These are phyloP conservation scores for Ptychobarbus kaznakovi DNA, from an alignment of 2,797 vertebrate species.

Conservation along the genomic window DNA sequence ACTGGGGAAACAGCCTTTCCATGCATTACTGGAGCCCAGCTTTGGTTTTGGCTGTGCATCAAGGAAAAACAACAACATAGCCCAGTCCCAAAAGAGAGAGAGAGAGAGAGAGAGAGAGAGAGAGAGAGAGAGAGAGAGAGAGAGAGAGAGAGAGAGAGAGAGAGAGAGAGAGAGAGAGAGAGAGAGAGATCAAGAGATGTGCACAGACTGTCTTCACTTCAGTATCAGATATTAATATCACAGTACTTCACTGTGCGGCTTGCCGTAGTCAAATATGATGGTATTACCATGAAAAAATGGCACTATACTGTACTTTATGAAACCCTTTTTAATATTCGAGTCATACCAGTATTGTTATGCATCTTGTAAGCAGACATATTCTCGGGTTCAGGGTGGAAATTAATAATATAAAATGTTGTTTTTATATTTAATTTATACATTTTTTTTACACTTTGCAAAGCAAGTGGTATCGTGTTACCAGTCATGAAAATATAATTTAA, in stretches of 20 bases:
- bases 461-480: neutral
- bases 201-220: neutral
- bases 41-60: slow-evolving; percentile 73
- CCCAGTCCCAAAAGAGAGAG: neutral
- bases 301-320: neutral
- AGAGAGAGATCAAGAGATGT: neutral
- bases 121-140: no score
- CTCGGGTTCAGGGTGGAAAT: no score
- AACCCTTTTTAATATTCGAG: neutral
- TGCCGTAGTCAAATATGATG: neutral
- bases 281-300: neutral
- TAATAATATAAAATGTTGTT: neutral
- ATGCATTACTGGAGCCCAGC: slow-evolving; percentile 70
- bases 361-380: neutral
- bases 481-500: neutral
- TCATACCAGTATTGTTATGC: neutral
- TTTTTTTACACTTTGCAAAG: neutral
- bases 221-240: neutral
- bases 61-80: slow-evolving; percentile 69
- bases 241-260: no score
- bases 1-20: slow-evolving; percentile 56
- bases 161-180: neutral
- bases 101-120: neutral
- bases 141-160: no score
- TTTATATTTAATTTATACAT: neutral